These are phyloP conservation scores for Parelbella ahira DNA, from an alignment of 2,888 invertebrate species.

Conservation along the genomic window DNA sequence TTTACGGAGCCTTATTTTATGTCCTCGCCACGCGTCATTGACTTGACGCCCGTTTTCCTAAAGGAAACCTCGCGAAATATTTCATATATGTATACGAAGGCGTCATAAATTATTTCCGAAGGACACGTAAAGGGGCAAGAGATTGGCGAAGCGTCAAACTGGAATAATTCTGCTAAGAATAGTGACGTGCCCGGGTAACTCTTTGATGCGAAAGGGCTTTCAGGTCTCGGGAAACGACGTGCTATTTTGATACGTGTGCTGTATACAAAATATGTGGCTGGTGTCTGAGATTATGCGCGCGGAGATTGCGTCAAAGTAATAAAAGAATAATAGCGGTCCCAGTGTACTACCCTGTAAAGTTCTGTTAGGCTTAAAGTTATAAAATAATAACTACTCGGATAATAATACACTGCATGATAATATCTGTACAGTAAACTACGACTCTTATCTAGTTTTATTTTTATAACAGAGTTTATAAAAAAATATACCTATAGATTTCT, in stretches of 20 bases:
- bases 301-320: slow-evolving; percentile 8
- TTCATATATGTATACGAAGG: slow-evolving; percentile 36
- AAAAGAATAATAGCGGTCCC: slow-evolving; percentile 9
- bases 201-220: slow-evolving; percentile 29
- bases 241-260: slow-evolving; percentile 21
- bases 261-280: slow-evolving; percentile 14
- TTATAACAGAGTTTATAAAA: too few relatives aligned
- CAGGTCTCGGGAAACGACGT: slow-evolving; percentile 15
- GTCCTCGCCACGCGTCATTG: slow-evolving; percentile 7
- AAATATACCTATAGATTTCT: too few relatives aligned
- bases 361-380: too few relatives aligned
- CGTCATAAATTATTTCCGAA: slow-evolving; percentile 58
- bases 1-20: background rate
- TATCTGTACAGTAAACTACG: too few relatives aligned
- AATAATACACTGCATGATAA: too few relatives aligned
- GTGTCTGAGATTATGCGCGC: slow-evolving; percentile 8
- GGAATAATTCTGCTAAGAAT: slow-evolving; percentile 47
- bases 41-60: slow-evolving; percentile 24
- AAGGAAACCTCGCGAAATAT: slow-evolving; percentile 42
- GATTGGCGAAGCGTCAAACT: slow-evolving; percentile 47
- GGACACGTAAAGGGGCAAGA: slow-evolving; percentile 42
- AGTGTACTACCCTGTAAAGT: slow-evolving; percentile 4
- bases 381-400: too few relatives aligned
- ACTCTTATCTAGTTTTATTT: too few relatives aligned
- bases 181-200: slow-evolving; percentile 23